phyloP scores from a whole-genome alignment of 2,113 vertebrate species.

The Dicentrarchus labrax region DNA sequence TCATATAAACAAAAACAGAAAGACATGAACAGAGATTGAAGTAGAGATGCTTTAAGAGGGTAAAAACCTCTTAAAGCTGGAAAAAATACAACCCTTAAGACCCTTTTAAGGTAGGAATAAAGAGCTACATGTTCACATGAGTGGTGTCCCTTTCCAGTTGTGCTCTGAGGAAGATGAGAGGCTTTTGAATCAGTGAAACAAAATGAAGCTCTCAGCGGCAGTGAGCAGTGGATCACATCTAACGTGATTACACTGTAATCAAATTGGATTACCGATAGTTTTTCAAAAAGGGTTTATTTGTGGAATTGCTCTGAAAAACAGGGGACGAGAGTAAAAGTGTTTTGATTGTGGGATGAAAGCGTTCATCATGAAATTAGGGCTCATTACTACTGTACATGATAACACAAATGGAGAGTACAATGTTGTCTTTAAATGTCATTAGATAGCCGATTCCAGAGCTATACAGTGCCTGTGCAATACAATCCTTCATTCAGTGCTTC shows the following conservation, averaged over 20 bases:
- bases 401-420: background rate
- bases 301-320: background rate
- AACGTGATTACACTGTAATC: background rate
- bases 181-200: background rate
- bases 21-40: too few relatives aligned
- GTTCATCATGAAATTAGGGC: background rate
- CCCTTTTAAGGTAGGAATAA: background rate
- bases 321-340: background rate
- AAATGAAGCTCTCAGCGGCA: background rate
- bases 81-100: background rate
- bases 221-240: background rate
- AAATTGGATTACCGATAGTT: conserved; percentile 7
- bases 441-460: background rate
- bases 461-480: too few relatives aligned
- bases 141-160: background rate
- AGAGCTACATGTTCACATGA: background rate
- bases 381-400: background rate
- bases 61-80: background rate
- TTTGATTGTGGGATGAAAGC: background rate
- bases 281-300: background rate
- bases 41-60: background rate
- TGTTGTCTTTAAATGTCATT: background rate
- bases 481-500: too few relatives aligned
- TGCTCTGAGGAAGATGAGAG: background rate
- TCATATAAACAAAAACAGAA: too few relatives aligned